These are phyloP conservation scores for Gymnorhina tibicen DNA, from an alignment of 2,113 vertebrate species.

Conservation along the genomic window DNA sequence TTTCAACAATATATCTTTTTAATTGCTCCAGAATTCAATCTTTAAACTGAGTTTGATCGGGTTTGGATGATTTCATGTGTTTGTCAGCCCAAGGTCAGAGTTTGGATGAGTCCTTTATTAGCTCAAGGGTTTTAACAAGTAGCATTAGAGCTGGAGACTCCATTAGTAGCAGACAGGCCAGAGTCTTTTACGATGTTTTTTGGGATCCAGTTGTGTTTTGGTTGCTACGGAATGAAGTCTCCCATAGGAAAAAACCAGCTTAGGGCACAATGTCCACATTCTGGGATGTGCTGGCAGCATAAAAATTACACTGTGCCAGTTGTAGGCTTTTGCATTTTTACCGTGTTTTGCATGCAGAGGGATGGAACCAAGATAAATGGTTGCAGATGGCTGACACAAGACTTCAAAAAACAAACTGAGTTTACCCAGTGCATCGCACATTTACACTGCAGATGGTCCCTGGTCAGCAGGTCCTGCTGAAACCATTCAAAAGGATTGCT, in stretches of 20 bases:
- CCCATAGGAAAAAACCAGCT: neutral
- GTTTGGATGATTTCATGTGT: neutral
- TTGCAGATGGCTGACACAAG: constrained; percentile 1
- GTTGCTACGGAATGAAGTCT: neutral
- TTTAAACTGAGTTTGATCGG: neutral
- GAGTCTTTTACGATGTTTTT: neutral
- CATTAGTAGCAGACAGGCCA: neutral
- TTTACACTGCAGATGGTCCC: neutral
- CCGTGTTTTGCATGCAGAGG: neutral
- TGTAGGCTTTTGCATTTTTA: neutral
- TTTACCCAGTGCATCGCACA: neutral
- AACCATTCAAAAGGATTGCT: neutral
- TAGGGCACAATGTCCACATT: neutral
- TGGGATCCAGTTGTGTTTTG: neutral
- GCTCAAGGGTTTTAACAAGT: neutral
- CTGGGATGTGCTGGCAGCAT: neutral
- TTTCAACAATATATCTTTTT: constrained; percentile 14
- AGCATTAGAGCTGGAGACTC: neutral
- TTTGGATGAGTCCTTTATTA: neutral
- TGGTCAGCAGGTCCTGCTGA: neutral
- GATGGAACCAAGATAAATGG: constrained; percentile 18
- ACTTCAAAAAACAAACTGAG: neutral
- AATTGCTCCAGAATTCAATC: constrained; percentile 7
- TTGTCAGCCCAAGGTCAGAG: neutral
- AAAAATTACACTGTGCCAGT: neutral